Evolutionary conservation across 2,797 vertebrate genomes (phyloP), one percentile per base, ranked within the genome.

Genomic region (Silurus aristotelis): DNA sequence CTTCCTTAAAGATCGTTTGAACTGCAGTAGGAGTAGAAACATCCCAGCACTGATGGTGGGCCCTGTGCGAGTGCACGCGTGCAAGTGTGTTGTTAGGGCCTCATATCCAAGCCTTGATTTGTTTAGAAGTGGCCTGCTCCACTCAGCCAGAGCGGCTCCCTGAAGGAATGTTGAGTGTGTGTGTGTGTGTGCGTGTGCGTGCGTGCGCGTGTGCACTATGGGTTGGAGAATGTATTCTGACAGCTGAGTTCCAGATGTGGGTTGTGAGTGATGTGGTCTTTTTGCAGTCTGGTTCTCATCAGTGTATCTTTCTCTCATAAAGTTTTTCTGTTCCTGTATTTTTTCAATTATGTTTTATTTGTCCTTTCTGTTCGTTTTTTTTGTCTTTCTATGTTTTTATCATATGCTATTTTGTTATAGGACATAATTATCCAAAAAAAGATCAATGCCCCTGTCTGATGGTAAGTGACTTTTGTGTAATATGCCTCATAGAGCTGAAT

Each of bases 231-330:
- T 64, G 5, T 67, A 22, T 68, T 86, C 89, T 94, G 94, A 95
- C 95, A 95, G 95, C 94, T 96, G 94, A 95, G 92, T 93, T 95
- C 94, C 95, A 96, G 95, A 96, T 96, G 95, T 95, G 87, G 89
- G 84, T 88, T 91, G 66, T 91, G 87, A 87, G 80, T 79, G 87
- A 83, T 87, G 85, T 82, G 80, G 85, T 78, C 76, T 88, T 81
- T 70, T 31, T 46, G 56, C 89, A 84, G 87, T 95, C 94, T 96
- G 95, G 84, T 95, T 93, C 91, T 90, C 92, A 94, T 96, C 92
- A 94, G 84, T 87, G 86, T 61, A 82, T 83, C 52, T 60, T 82
- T 85, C 85, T 92, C 13, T 46, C 13, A 0, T 78, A 43, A 43
- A 25, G 13, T 73, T 89, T 85, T 81, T 43, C 73, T 88, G 2